Percentiles rank a stretch among this genome's conserved stretches.
phyloP scores from a whole-genome alignment of 2,113 vertebrate species.

The Cyrtonyx montezumae region DNA sequence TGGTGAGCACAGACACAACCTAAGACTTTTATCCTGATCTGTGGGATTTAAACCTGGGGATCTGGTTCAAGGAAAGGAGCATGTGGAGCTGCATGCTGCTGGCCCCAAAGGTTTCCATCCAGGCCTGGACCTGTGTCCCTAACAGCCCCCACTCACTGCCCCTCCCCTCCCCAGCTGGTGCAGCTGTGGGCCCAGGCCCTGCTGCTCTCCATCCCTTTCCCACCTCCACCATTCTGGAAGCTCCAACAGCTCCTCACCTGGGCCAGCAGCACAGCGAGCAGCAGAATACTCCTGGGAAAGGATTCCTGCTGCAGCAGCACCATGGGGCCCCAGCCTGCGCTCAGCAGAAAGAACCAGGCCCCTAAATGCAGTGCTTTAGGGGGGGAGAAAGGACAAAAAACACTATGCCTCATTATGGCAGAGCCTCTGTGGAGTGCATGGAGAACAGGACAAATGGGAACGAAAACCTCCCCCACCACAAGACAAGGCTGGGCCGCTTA shows the following conservation, averaged over 20 bases:
- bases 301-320: neutral
- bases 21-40: neutral
- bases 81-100: neutral
- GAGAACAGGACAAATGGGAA: neutral
- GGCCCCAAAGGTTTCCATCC: no score
- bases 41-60: neutral
- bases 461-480: neutral
- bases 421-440: neutral
- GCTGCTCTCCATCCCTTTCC: neutral
- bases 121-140: neutral
- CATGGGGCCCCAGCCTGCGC: neutral
- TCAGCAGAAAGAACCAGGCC: neutral
- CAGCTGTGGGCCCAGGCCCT: neutral
- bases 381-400: neutral
- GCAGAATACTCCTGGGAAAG: neutral
- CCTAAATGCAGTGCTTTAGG: neutral
- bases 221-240: neutral
- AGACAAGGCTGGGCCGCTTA: neutral
- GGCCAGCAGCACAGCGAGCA: neutral
- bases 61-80: neutral
- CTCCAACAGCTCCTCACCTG: neutral
- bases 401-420: neutral
- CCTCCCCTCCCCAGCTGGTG: neutral
- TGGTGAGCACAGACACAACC: rapidly evolving
- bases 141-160: neutral